Evolutionary conservation across 2,797 vertebrate species (phyloP).

Genomic region (Loriculus beryllinus): DNA sequence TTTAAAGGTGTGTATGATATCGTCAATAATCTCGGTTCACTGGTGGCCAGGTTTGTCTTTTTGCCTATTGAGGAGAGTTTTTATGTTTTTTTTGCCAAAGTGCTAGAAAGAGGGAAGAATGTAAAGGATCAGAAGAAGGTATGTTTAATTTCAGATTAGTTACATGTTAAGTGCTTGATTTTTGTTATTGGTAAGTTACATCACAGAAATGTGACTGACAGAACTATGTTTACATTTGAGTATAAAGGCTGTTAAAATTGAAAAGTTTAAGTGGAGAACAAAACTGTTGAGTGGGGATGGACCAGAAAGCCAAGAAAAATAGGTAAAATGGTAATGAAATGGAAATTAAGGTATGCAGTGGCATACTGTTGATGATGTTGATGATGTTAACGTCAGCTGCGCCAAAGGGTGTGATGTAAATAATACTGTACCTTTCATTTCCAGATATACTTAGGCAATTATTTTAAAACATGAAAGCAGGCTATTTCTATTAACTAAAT

Average conservation of each 20-base stretch:
- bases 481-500: not conserved
- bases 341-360: not conserved
- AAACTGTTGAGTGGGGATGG: not conserved
- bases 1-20: slow-evolving; percentile 88
- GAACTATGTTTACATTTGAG: not conserved
- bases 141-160: not conserved
- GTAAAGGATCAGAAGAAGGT: slow-evolving; percentile 87
- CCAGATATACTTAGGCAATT: not conserved
- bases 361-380: not conserved
- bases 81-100: slow-evolving; percentile 95
- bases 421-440: not conserved
- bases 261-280: not conserved
- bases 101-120: slow-evolving; percentile 86
- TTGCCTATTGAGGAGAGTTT: slow-evolving; percentile 96
- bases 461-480: not conserved
- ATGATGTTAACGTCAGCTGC: not conserved
- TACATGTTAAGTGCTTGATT: not conserved
- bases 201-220: not conserved
- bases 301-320: not conserved
- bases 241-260: not conserved
- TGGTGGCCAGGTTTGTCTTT: slow-evolving; percentile 96
- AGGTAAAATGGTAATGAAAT: not conserved
- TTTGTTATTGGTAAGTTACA: not conserved
- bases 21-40: slow-evolving; percentile 96
- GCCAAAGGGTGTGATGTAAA: not conserved